phyloP scores from a whole-genome alignment of 2,797 vertebrate species.

The Arctocebus calabarensis region DNA sequence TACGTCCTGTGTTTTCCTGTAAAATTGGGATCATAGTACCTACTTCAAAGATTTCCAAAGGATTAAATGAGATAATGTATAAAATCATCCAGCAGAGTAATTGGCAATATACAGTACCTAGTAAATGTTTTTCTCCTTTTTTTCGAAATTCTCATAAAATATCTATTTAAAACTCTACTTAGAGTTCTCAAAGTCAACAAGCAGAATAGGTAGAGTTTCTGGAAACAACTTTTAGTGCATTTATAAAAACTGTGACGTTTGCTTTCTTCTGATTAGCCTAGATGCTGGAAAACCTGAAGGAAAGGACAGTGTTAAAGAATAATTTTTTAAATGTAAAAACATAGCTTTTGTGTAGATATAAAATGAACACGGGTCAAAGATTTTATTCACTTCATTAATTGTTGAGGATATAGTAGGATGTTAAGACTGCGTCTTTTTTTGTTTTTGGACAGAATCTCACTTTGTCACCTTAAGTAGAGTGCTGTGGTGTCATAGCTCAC shows the following conservation, averaged over 20 bases:
- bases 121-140: not conserved
- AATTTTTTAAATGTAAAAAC: conserved; percentile 11
- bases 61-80: not conserved
- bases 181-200: not conserved
- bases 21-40: conserved; percentile 13
- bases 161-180: not conserved
- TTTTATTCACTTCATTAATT: not conserved
- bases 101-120: not conserved
- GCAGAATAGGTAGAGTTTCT: conserved; percentile 8
- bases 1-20: conserved; percentile 31
- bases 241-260: not conserved
- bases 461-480: no score
- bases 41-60: not conserved
- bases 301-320: not conserved
- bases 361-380: not conserved
- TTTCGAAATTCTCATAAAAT: conserved; percentile 49
- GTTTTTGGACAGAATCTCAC: no score
- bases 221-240: conserved; percentile 15
- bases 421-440: not conserved
- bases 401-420: not conserved
- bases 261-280: not conserved
- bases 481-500: no score
- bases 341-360: not conserved
- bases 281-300: not conserved
- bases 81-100: not conserved